phyloP scores from a whole-genome alignment of 37 sponge, comb jelly and placozoan genomes.

The Crambe crambe region DNA sequence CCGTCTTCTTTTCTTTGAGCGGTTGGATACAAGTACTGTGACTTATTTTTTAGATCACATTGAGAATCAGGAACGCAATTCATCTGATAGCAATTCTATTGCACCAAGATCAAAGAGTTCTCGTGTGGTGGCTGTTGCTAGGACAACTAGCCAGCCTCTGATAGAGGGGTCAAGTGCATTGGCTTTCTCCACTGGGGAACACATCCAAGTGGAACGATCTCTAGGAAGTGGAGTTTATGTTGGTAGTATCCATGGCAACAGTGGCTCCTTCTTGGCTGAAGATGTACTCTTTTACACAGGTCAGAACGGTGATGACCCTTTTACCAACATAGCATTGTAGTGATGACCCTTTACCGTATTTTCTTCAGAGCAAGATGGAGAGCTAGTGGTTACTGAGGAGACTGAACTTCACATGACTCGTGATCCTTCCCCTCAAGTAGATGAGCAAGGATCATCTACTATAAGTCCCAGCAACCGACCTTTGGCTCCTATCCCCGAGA shows the following conservation, averaged over 20 bases:
- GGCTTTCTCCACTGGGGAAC: slow-evolving; percentile 41
- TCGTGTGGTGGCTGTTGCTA: slow-evolving; percentile 29
- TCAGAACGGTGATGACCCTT: not conserved
- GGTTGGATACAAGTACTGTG: not conserved
- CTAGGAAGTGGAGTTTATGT: slow-evolving; percentile 18
- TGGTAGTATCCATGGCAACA: slow-evolving; percentile 30
- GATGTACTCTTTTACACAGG: slow-evolving; percentile 49
- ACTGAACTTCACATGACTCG: not conserved
- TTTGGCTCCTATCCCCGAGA: not conserved
- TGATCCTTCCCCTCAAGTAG: not conserved
- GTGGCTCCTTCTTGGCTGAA: slow-evolving; percentile 53
- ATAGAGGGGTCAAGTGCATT: slow-evolving; percentile 11
- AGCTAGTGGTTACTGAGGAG: slow-evolving; percentile 10
- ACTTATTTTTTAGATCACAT: not conserved
- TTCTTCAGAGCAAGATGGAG: not conserved
- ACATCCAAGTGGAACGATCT: slow-evolving; percentile 18
- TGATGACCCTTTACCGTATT: not conserved
- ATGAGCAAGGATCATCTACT: not conserved
- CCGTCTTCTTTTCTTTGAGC: not conserved
- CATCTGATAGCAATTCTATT: no score
- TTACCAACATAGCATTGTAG: not conserved
- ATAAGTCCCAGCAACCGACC: not conserved
- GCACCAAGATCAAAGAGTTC: not conserved
- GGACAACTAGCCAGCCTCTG: slow-evolving; percentile 21
- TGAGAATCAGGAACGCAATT: not conserved